phyloP scores from a whole-genome alignment of 1,140 invertebrate genomes.

The Panonychus citri region DNA sequence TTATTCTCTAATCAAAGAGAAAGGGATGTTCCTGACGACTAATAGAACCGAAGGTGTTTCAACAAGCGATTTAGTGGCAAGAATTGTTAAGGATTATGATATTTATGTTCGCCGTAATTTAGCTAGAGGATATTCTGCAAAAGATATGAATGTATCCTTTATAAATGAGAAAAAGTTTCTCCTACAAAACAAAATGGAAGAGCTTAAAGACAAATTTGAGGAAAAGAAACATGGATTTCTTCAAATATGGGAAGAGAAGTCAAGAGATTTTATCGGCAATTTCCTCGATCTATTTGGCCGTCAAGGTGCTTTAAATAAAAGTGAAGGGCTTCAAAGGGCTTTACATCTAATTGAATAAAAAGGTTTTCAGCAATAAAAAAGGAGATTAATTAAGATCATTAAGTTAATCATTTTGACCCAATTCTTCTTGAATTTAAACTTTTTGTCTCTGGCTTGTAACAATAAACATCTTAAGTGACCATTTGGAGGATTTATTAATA shows the following conservation, averaged over 20 bases:
- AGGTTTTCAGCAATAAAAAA: no score
- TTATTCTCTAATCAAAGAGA: constrained; percentile 67
- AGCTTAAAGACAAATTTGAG: constrained; percentile 66
- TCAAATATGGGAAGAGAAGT: constrained; percentile 84
- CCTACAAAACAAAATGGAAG: constrained; percentile 82
- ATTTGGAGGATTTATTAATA: no score
- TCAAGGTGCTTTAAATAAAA: constrained; percentile 56
- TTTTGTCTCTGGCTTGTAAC: no score
- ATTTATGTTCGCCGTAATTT: constrained; percentile 91
- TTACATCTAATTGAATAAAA: no score
- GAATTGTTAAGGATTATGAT: constrained; percentile 96
- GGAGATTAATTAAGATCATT: no score
- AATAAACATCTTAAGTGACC: no score
- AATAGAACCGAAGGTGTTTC: constrained; percentile 72
- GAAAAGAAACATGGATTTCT: constrained; percentile 70
- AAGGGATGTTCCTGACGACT: constrained; percentile 92
- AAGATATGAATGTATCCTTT: constrained; percentile 95
- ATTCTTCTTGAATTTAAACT: no score
- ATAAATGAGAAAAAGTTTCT: constrained; percentile 82
- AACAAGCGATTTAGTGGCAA: constrained; percentile 92
- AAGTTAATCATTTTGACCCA: no score
- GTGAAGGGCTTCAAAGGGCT: no score
- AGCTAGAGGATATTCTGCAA: constrained; percentile 82
- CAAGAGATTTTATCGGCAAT: constrained; percentile 75
- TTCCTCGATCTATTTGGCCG: constrained; percentile 76